A percentile compares a stretch with the other conserved stretches of the same genome.
Evolutionary conservation across 2,113 vertebrate species (phyloP).

Genomic region (Erythrocercus mccallii): DNA sequence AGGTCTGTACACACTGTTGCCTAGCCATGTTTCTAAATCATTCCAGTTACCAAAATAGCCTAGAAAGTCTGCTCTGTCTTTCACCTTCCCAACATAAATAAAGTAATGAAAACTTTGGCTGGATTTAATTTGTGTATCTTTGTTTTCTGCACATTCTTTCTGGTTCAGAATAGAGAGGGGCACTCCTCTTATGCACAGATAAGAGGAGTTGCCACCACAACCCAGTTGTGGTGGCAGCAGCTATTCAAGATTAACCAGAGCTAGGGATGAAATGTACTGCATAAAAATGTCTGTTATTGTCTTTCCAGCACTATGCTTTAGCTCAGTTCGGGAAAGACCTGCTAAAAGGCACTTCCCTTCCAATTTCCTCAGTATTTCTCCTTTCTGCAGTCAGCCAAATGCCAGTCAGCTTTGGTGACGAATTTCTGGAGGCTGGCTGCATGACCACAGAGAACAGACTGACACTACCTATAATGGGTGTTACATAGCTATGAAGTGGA

Average conservation of each 20-base stretch:
- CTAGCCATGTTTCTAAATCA: slow-evolving; percentile 3
- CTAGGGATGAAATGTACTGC: neutral
- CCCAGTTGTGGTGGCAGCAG: neutral
- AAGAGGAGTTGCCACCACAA: no score
- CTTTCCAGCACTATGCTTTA: neutral
- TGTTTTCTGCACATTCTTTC: neutral
- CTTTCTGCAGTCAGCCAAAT: neutral
- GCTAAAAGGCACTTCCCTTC: neutral
- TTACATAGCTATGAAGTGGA: neutral
- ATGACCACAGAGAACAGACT: neutral
- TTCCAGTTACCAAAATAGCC: slow-evolving; percentile 8
- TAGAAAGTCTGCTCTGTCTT: slow-evolving; percentile 6
- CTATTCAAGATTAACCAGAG: neutral
- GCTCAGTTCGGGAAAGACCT: neutral
- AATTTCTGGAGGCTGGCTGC: neutral
- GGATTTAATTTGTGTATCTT: neutral
- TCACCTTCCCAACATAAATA: slow-evolving; percentile 46
- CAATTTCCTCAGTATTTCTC: neutral
- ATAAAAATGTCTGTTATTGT: neutral
- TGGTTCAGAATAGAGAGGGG: neutral
- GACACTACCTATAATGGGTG: neutral
- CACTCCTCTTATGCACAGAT: neutral
- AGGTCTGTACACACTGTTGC: neutral
- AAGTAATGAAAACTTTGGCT: neutral
- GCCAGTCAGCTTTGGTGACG: neutral